These are phyloP conservation scores for Microctenopoma steveboyesi DNA, from an alignment of 2,797 vertebrate genomes.

Conservation along the genomic window DNA sequence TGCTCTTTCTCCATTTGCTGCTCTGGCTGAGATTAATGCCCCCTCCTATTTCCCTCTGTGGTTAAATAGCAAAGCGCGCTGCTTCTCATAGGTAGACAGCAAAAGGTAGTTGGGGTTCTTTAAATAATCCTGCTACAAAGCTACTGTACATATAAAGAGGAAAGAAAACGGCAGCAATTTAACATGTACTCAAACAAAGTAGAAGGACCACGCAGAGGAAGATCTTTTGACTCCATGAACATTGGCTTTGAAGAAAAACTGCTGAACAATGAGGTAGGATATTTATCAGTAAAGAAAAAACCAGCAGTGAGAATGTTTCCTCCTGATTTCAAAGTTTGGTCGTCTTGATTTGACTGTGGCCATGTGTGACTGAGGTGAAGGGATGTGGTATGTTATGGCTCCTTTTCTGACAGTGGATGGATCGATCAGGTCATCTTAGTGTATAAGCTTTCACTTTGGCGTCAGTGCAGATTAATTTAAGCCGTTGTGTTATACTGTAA, in stretches of 20 bases:
- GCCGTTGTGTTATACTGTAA: constrained; percentile 43
- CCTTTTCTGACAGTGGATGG: constrained; percentile 2
- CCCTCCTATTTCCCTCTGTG: constrained; percentile 61
- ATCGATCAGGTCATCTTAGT: constrained; percentile 21
- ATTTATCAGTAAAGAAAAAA: not conserved
- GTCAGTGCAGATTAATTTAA: constrained; percentile 68
- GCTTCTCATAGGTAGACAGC: constrained; percentile 49
- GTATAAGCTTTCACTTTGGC: constrained; percentile 42
- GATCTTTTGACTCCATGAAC: constrained; percentile 89
- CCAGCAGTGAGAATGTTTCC: not conserved
- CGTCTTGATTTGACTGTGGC: not conserved
- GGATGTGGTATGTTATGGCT: not conserved
- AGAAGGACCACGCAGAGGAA: constrained; percentile 84
- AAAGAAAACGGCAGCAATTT: constrained; percentile 28
- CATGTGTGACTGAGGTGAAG: not conserved
- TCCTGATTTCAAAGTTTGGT: not conserved
- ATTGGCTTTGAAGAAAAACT: constrained; percentile 86
- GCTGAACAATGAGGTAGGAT: constrained; percentile 84
- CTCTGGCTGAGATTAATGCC: constrained; percentile 72
- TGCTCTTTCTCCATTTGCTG: constrained; percentile 84
- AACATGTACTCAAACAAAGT: constrained; percentile 86
- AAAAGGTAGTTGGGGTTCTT: constrained; percentile 41
- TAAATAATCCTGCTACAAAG: constrained; percentile 21
- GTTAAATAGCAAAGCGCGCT: constrained; percentile 80
- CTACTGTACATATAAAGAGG: constrained; percentile 41